Percentiles rank a stretch among this genome's conserved stretches.
Conservation (phyloP, 1,140 invertebrate species). For the Amphibalanus amphitrite region DNA sequence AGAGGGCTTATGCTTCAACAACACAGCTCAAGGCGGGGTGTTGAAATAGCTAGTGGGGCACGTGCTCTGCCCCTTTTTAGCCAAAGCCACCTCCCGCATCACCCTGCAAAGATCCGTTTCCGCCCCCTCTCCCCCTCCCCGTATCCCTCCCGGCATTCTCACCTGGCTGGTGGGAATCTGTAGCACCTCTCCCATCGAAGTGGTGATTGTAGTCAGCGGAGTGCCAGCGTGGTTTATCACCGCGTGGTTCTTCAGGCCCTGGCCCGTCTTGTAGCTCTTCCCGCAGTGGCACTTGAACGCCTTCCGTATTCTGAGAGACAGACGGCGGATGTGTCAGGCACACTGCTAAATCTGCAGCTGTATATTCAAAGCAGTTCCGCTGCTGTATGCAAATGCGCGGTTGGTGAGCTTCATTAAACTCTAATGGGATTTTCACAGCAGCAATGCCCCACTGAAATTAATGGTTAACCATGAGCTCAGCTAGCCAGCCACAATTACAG, state of each 20-base stretch:
- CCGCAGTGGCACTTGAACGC: constrained; percentile 60
- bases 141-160: no score
- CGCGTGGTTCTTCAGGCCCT: constrained; percentile 50
- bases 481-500: no score
- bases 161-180: constrained; percentile 14
- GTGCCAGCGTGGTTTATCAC: constrained; percentile 20
- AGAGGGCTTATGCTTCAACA: no score
- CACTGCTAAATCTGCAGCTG: no score
- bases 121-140: no score
- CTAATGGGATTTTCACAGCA: no score
- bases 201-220: constrained; percentile 14
- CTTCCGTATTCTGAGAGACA: constrained; percentile 44
- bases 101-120: neutral
- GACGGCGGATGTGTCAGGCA: no score
- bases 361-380: no score
- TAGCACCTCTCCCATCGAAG: constrained; percentile 14
- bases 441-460: no score
- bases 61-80: neutral
- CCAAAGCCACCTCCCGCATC: neutral
- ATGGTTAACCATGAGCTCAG: no score
- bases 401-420: no score
- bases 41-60: neutral
- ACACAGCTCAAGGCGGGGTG: neutral
- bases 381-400: no score
- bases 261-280: constrained; percentile 59